Evolutionary conservation across 1,140 invertebrate species (phyloP), one percentile per base, ranked within the genome.

Genomic region (Bombus cullumanus): DNA sequence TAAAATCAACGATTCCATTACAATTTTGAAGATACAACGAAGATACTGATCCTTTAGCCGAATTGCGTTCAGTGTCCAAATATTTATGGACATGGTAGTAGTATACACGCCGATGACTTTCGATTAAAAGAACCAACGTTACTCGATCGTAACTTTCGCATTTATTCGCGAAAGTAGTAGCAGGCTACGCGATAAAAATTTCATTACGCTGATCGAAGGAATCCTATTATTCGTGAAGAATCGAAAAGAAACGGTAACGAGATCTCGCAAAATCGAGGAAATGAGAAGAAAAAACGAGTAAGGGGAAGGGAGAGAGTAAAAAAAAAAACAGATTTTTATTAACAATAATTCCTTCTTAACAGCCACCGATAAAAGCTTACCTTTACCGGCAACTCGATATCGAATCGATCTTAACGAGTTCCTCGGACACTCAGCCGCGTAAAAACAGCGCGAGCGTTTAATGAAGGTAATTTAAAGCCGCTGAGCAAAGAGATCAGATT

Each of bases 271-370:
- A 41, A 13, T 0, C 2, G 39, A 25, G 1, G 41, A n/a, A 28
- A 0, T 15, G 34, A 39, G 3, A 13, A 18, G 10, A 41, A 12
- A 1, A 1, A 13, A n/a, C 18, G 10, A 22, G 12, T 22, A 41
- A 74, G 15, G 10, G 10, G 39, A 15, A 18, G 10, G 28, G n/a
- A 9, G 3, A 25, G 15, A n/a, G 28, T 12, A 31, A 66, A 34
- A 34, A 41, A 34, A 41, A 25, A 31, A 34, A 53, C 9, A 18
- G 47, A 59, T 82, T 79, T 86, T 89, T 86, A 86, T 89, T 88
- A 85, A 88, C 77, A 82, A 88, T 88, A 59, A 41, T 80, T 76
- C 47, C 57, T 39, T 62, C 68, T 89, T 69, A 81, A 68, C 69
- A 62, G 59, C 39, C 57, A 1, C 9, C 22, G 53, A 59, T 73